Evolutionary conservation across 2,113 vertebrate species (phyloP).

Genomic region (Scomber japonicus): DNA sequence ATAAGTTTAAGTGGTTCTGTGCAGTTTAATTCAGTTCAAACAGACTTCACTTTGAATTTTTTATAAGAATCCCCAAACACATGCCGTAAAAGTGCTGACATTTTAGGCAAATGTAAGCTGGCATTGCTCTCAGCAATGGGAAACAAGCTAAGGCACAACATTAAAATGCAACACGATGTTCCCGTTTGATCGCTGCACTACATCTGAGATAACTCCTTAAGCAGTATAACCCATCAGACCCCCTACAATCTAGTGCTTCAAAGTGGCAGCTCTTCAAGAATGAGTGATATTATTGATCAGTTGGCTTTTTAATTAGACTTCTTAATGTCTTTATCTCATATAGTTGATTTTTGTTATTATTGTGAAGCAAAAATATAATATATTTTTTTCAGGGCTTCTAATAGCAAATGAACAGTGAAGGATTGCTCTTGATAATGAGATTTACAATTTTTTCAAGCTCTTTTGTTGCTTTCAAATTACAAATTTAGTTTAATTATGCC

Average conservation of each 20-base stretch:
- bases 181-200: conserved; percentile 38
- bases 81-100: conserved; percentile 49
- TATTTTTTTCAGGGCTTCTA: too few relatives aligned
- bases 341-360: too few relatives aligned
- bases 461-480: not conserved
- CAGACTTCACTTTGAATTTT: conserved; percentile 62
- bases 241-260: conserved; percentile 7
- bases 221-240: not conserved
- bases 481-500: too few relatives aligned
- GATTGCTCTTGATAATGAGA: not conserved
- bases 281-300: conserved; percentile 1
- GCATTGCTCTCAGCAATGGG: conserved; percentile 30
- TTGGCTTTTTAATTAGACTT: not conserved
- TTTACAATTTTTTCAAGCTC: not conserved
- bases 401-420: not conserved
- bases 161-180: conserved; percentile 54
- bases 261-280: conserved; percentile 18
- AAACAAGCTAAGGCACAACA: conserved; percentile 47
- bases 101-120: conserved; percentile 47
- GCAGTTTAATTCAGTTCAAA: conserved; percentile 52
- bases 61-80: conserved; percentile 64
- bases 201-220: conserved; percentile 11
- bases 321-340: not conserved
- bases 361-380: too few relatives aligned
- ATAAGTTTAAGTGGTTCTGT: conserved; percentile 54